phyloP scores from a whole-genome alignment of 2,888 invertebrate genomes.

The Drosophila incognita region DNA sequence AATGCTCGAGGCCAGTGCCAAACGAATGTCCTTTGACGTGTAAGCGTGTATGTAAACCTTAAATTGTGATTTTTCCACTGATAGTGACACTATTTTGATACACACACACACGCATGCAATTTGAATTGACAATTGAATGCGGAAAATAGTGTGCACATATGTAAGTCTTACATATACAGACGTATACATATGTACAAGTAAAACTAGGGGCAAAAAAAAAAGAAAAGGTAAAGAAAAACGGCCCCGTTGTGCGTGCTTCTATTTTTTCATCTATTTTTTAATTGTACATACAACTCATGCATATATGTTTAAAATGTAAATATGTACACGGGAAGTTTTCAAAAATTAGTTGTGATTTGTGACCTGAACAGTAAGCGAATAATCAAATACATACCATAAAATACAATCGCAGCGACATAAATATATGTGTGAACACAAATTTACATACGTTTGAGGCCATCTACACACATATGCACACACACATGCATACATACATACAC shows the following conservation, averaged over 20 bases:
- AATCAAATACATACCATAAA: constrained; percentile 31
- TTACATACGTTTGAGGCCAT: background rate
- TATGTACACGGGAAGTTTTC: constrained; percentile 44
- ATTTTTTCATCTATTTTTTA: constrained; percentile 36
- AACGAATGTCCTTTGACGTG: constrained; percentile 67
- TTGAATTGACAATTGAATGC: constrained; percentile 42
- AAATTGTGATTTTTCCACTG: constrained; percentile 38
- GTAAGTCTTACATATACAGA: constrained; percentile 20
- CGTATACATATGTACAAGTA: constrained; percentile 11
- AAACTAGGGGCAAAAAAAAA: constrained; percentile 10
- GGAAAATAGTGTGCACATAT: constrained; percentile 55
- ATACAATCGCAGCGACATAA: constrained; percentile 11
- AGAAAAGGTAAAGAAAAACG: constrained; percentile 3
- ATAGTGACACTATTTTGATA: constrained; percentile 49
- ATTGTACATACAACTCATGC: constrained; percentile 11
- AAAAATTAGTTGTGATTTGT: constrained; percentile 37
- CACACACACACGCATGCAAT: constrained; percentile 34
- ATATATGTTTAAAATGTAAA: constrained; percentile 7
- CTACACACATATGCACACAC: constrained; percentile 1
- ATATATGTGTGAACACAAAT: constrained; percentile 1
- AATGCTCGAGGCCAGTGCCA: constrained; percentile 66
- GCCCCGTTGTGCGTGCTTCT: constrained; percentile 27
- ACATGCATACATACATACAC: background rate
- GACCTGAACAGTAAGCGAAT: constrained; percentile 27
- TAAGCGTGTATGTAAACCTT: constrained; percentile 53